Evolutionary conservation across 2,113 vertebrate genomes (phyloP), one percentile per base, ranked within the genome.

Genomic region (Bambusicola thoracicus): DNA sequence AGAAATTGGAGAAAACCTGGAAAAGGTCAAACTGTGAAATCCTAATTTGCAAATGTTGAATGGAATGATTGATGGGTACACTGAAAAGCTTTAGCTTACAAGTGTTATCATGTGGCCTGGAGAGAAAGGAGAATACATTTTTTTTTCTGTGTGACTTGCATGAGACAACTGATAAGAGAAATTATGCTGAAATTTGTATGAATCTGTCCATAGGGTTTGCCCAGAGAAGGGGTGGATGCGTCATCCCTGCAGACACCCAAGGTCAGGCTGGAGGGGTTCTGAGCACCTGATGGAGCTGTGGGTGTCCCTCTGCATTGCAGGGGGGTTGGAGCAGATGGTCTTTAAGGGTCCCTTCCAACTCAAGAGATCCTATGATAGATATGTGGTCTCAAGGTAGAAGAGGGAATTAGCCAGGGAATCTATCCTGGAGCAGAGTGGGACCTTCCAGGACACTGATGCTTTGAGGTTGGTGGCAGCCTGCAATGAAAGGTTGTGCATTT

Each of bases 401-500:
- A 3, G 10, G 27, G 46, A 59, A 59, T 22, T 20, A 34, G 22
- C 17, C 38, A 55, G 53, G 68, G 27, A n/a, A 68, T 8, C 4
- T 21, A 25, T 21, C 43, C n/a, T 8, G 5, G 24, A 87, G 10
- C 43, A n/a, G 13, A 40, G 5, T 34, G 41, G 29, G 22, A 10
- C 40, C 43, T 14, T 16, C 32, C 51, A n/a, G 40, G n/a, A 10
- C 20, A 5, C 1, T 8, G 20, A 41, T 34, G 66, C 20, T 34
- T 41, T 19, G 6, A 44, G 25, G 30, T 22, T n/a, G 30, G 18
- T 66, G 34, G 21, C 15, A 81, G 51, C 12, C 29, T 30, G 13
- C 14, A 12, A 0, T 17, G 27, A 27, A 14, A 65, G 13, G 0
- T 2, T 19, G 22, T 6, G 17, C 8, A 2, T 43, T 66, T 81